A percentile compares a stretch with the other conserved stretches of the same genome.
These are phyloP conservation scores for Taxidea taxus DNA, from an alignment of 2,113 vertebrate species.

Conservation along the genomic window DNA sequence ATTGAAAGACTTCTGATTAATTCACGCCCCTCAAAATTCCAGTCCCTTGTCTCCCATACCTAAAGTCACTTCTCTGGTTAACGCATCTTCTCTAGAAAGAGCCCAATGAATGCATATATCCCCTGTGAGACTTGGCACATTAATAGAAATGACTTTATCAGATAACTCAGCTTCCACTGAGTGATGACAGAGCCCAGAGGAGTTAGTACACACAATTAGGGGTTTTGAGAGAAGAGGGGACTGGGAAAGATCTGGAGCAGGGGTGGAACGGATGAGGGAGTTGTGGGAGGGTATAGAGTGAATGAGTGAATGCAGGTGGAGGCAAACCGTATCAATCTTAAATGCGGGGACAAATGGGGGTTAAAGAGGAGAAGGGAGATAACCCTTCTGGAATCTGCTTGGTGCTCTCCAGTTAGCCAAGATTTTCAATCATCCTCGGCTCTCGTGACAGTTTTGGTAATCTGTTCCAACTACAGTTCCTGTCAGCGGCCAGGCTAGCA, in stretches of 20 bases:
- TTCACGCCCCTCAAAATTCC: neutral
- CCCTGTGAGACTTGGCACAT: neutral
- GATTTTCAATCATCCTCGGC: no score
- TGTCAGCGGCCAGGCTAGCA: fast-evolving
- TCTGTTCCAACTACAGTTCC: neutral
- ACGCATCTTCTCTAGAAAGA: neutral
- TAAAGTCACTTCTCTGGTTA: neutral
- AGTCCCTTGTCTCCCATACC: neutral
- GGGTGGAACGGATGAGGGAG: neutral
- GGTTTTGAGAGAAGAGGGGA: neutral
- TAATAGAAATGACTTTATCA: neutral
- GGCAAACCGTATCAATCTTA: neutral
- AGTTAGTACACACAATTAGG: neutral
- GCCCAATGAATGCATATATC: neutral
- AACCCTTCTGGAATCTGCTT: neutral
- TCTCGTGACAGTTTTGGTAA: neutral
- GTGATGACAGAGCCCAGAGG: neutral
- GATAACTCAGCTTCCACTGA: neutral
- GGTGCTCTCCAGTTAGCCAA: neutral
- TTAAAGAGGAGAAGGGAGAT: neutral
- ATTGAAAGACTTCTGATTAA: neutral
- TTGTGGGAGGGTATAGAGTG: neutral
- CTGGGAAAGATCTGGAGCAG: neutral
- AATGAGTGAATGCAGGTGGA: neutral
- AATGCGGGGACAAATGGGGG: neutral